phyloP scores from a whole-genome alignment of 2,113 vertebrate genomes.

The Halcyon senegalensis region DNA sequence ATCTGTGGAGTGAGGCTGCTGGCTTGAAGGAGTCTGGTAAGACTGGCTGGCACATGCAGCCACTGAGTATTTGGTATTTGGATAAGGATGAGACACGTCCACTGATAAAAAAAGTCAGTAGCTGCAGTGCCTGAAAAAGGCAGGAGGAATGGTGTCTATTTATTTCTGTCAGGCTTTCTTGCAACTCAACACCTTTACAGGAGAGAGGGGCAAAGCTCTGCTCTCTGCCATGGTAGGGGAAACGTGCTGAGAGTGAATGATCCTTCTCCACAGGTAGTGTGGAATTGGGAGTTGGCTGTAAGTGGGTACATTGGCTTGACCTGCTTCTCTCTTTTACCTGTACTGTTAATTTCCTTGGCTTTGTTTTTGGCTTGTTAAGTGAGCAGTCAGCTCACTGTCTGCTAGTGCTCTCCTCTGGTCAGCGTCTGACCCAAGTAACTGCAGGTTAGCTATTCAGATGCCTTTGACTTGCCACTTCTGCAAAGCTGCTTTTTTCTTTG shows the following conservation, averaged over 20 bases:
- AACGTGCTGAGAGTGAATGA: rapidly evolving
- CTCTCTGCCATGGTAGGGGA: rapidly evolving
- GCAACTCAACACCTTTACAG: not conserved
- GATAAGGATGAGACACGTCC: not conserved
- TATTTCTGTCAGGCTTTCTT: not conserved
- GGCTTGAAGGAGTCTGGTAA: not conserved
- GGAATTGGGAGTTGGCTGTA: not conserved
- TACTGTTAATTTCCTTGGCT: not conserved
- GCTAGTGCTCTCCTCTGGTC: not conserved
- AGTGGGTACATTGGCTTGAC: not conserved
- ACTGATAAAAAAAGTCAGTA: not conserved
- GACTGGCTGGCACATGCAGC: not conserved
- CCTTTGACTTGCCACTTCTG: not conserved
- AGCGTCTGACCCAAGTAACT: not conserved
- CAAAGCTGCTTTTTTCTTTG: not conserved
- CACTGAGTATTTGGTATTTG: not conserved
- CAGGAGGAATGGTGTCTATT: not conserved
- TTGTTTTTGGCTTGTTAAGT: not conserved
- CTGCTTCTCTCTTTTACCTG: not conserved
- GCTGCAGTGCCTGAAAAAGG: not conserved
- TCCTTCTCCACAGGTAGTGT: not conserved
- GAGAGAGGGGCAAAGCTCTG: not conserved
- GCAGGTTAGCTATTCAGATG: not conserved
- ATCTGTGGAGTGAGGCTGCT: not conserved
- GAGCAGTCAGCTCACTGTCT: rapidly evolving